A percentile compares a stretch with the other conserved stretches of the same genome.
Evolutionary conservation across 2,113 vertebrate species (phyloP).

Genomic region (Oreocharis arfaki): DNA sequence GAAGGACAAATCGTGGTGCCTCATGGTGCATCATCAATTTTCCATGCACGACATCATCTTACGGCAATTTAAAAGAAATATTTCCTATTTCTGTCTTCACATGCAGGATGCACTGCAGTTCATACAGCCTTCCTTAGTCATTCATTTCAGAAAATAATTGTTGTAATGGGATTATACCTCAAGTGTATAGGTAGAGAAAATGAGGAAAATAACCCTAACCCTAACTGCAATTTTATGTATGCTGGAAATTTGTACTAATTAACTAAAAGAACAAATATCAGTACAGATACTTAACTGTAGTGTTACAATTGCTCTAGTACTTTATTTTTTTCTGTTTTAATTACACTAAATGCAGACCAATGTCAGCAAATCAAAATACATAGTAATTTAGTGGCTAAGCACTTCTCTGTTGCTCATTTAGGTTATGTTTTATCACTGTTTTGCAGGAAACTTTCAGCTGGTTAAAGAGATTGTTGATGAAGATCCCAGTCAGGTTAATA

Average conservation of each 20-base stretch:
- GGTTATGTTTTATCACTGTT: neutral
- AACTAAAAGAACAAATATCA: neutral
- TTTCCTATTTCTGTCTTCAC: neutral
- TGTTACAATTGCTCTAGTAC: neutral
- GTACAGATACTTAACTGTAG: neutral
- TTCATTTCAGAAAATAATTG: neutral
- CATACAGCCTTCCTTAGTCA: neutral
- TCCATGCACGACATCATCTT: neutral
- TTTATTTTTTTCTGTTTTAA: neutral
- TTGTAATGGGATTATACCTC: neutral
- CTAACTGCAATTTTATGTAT: neutral
- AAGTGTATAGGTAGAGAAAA: neutral
- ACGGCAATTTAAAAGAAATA: neutral
- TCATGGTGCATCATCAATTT: neutral
- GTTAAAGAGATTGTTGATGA: slow-evolving; percentile 93
- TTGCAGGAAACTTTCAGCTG: slow-evolving; percentile 86
- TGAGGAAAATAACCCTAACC: neutral
- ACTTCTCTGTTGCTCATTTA: neutral
- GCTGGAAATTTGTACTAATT: neutral
- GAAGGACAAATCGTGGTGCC: neutral
- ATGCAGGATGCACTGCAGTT: neutral
- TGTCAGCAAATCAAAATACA: neutral
- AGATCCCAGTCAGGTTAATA: slow-evolving; percentile 87
- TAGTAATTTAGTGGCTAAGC: neutral
- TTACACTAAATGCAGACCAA: neutral